Percentiles rank a stretch among this genome's conserved stretches.
Conservation (phyloP, 2,888 invertebrate genomes). For the Rosalia funebris region DNA sequence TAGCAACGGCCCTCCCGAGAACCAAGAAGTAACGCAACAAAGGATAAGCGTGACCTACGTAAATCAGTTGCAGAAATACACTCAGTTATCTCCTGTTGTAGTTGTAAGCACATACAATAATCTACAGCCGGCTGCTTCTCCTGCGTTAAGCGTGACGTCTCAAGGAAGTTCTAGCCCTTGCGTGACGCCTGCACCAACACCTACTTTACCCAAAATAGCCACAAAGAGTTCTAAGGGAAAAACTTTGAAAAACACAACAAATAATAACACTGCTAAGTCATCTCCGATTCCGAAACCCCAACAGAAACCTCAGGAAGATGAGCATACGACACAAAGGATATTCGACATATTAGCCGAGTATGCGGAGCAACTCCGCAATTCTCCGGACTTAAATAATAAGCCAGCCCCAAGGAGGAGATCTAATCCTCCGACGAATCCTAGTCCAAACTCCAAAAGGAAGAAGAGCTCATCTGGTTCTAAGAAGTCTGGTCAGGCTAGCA, state of each 20-base stretch:
- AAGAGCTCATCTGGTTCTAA: constrained; percentile 71
- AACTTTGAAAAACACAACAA: constrained; percentile 69
- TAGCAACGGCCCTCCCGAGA: constrained; percentile 48
- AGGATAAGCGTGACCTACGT: constrained; percentile 68
- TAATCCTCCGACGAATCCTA: constrained; percentile 78
- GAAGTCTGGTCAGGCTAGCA: constrained; percentile 63
- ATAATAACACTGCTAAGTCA: constrained; percentile 68
- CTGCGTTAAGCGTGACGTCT: constrained; percentile 68
- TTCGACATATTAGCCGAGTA: constrained; percentile 83
- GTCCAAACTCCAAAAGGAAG: constrained; percentile 77
- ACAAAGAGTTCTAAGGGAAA: constrained; percentile 64
- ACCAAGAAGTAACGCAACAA: constrained; percentile 58
- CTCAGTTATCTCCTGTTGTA: constrained; percentile 66
- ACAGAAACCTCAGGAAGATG: constrained; percentile 83
- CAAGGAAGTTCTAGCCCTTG: constrained; percentile 70
- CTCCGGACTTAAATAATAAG: constrained; percentile 82
- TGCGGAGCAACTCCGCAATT: constrained; percentile 81
- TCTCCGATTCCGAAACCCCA: constrained; percentile 74
- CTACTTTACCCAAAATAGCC: constrained; percentile 54
- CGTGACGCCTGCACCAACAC: constrained; percentile 67
- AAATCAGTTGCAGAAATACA: constrained; percentile 65
- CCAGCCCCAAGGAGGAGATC: constrained; percentile 81
- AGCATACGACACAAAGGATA: constrained; percentile 82
- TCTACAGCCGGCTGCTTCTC: constrained; percentile 66
- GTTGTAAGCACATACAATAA: constrained; percentile 69